These are phyloP conservation scores for Trochalopteron elliotii DNA, from an alignment of 2,113 vertebrate species.

Conservation along the genomic window DNA sequence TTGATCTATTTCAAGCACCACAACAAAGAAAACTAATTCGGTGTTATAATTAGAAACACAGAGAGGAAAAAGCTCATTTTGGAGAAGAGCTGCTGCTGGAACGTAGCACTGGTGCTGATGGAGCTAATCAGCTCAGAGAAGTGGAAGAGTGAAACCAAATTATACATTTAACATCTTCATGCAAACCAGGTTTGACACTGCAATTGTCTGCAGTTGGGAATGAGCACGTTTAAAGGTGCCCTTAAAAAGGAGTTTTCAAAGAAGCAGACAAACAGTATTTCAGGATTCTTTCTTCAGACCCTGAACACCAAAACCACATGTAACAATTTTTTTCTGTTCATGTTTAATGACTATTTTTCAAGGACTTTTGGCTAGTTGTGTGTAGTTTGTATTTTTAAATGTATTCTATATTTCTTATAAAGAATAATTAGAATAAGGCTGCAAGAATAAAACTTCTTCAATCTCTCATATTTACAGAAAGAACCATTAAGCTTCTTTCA, in stretches of 20 bases:
- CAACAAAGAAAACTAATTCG: conserved; percentile 58
- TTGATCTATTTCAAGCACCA: conserved; percentile 47
- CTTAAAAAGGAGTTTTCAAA: neutral
- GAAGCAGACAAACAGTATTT: neutral
- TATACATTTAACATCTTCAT: neutral
- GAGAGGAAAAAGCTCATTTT: conserved; percentile 49
- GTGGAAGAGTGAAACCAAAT: conserved; percentile 21
- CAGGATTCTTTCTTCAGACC: neutral
- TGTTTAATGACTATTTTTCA: neutral
- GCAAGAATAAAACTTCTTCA: neutral
- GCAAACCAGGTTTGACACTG: neutral
- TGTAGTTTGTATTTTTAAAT: neutral
- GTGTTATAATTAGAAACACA: conserved; percentile 39
- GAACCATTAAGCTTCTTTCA: neutral
- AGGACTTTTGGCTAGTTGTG: neutral
- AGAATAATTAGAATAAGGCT: neutral
- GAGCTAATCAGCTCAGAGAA: conserved; percentile 34
- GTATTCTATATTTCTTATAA: neutral
- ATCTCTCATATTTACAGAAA: neutral
- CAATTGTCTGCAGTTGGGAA: neutral
- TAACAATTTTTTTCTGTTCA: neutral
- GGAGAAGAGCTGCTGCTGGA: conserved; percentile 36
- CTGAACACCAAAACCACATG: neutral
- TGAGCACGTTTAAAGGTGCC: neutral
- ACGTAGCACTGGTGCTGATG: neutral